Conservation (phyloP, 2,888 invertebrate species). For the Galeopsomyia nigrocyanea region DNA sequence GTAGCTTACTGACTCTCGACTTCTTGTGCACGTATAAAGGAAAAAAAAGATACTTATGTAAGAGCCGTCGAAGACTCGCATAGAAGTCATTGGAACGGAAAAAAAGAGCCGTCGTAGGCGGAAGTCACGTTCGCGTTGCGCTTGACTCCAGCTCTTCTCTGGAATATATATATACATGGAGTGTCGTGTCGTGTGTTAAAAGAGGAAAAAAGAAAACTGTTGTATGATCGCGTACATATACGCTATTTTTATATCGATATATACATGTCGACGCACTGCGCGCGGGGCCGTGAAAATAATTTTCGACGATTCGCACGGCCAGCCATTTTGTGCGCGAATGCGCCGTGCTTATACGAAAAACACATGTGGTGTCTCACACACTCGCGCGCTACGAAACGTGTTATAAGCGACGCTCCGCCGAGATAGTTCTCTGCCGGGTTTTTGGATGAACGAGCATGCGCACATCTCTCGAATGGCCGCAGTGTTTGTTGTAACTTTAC, state of each 20-base stretch:
- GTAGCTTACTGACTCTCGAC: constrained; percentile 13
- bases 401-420: neutral
- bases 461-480: neutral
- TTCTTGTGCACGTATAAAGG: constrained; percentile 36
- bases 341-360: neutral
- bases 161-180: constrained; percentile 35
- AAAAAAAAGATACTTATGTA: constrained; percentile 36
- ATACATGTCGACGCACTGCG: neutral
- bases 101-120: constrained; percentile 34
- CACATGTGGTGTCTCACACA: constrained; percentile 1
- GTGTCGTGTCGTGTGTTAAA: constrained; percentile 43
- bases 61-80: neutral
- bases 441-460: constrained; percentile 16
- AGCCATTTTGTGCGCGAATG: constrained; percentile 26
- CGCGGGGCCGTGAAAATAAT: constrained; percentile 30
- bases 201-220: constrained; percentile 21
- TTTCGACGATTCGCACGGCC: constrained; percentile 25
- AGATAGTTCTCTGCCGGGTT: neutral
- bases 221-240: neutral
- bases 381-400: constrained; percentile 9
- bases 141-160: constrained; percentile 9
- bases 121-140: constrained; percentile 45
- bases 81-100: constrained; percentile 29
- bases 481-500: constrained; percentile 33
- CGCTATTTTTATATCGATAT: no score